phyloP scores from a whole-genome alignment of 2,888 invertebrate genomes.

The Xylota segnis region DNA sequence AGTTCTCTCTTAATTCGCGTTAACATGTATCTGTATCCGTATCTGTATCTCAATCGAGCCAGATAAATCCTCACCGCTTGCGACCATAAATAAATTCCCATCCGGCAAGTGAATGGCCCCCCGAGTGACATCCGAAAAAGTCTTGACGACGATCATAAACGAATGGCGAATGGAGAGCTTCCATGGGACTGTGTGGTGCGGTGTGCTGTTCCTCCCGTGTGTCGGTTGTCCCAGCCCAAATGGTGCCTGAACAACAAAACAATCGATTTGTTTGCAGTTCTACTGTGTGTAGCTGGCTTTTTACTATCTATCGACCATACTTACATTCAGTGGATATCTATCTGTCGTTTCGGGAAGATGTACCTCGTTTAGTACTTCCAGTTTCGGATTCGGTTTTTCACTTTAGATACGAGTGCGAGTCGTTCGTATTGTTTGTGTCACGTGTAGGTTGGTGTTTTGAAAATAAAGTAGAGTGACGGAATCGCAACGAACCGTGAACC shows the following conservation, averaged over 20 bases:
- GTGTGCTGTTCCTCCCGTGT: neutral
- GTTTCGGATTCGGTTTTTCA: neutral
- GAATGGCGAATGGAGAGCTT: conserved; percentile 2
- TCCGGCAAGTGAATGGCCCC: conserved; percentile 30
- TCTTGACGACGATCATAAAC: conserved; percentile 51
- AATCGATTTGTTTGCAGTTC: conserved; percentile 60
- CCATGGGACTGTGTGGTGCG: neutral
- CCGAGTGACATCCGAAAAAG: conserved; percentile 35
- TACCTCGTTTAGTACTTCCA: conserved; percentile 31
- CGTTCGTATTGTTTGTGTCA: conserved; percentile 15
- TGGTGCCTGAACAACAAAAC: conserved; percentile 38
- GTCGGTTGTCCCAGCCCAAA: neutral
- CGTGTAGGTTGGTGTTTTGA: conserved; percentile 5
- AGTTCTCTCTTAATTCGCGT: conserved; percentile 36
- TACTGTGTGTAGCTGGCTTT: conserved; percentile 6
- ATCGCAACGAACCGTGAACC: neutral
- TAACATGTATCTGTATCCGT: neutral
- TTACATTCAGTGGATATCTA: conserved; percentile 63
- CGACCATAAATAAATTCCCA: conserved; percentile 59
- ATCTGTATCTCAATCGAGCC: conserved; percentile 12
- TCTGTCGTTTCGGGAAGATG: conserved; percentile 63
- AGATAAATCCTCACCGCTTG: conserved; percentile 33
- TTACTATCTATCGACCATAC: conserved; percentile 14
- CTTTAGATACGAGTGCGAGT: neutral
- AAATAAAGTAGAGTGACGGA: neutral